A percentile compares a stretch with the other conserved stretches of the same genome.
Conservation (phyloP, 2,113 vertebrate species). For the Pyrgilauda ruficollis region DNA sequence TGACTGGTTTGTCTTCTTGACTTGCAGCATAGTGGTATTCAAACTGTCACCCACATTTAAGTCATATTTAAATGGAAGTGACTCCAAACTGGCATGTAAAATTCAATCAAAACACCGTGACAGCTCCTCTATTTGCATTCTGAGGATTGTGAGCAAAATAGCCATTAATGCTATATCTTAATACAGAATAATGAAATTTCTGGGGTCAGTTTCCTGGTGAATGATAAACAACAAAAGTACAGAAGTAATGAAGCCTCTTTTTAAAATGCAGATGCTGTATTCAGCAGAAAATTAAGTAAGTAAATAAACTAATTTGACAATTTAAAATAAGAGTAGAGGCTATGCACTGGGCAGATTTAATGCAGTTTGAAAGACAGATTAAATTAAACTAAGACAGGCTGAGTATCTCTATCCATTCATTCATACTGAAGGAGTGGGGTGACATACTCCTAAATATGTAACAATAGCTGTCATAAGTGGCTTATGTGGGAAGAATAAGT, state of each 20-base stretch:
- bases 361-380: not conserved
- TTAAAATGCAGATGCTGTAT: slow-evolving; percentile 44
- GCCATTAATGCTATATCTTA: not conserved
- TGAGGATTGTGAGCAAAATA: not conserved
- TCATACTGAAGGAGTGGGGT: not conserved
- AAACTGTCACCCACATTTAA: slow-evolving; percentile 41
- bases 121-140: slow-evolving; percentile 16
- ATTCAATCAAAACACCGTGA: slow-evolving; percentile 40
- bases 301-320: slow-evolving; percentile 36
- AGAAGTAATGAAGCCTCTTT: slow-evolving; percentile 60
- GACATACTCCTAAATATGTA: not conserved
- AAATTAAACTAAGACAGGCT: not conserved
- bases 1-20: slow-evolving; percentile 27
- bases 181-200: slow-evolving; percentile 44
- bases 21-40: not conserved
- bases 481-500: not conserved
- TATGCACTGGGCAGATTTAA: not conserved
- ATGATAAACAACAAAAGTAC: slow-evolving; percentile 52
- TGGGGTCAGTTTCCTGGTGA: not conserved
- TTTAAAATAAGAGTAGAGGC: slow-evolving; percentile 1
- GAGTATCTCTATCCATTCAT: not conserved
- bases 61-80: slow-evolving; percentile 28
- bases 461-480: not conserved
- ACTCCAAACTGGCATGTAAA: slow-evolving; percentile 18
- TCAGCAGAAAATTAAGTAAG: slow-evolving; percentile 51